A percentile compares a stretch with the other conserved stretches of the same genome.
Evolutionary conservation across 2,113 vertebrate genomes (phyloP).

Genomic region (Cyphomyrus plagiostoma): DNA sequence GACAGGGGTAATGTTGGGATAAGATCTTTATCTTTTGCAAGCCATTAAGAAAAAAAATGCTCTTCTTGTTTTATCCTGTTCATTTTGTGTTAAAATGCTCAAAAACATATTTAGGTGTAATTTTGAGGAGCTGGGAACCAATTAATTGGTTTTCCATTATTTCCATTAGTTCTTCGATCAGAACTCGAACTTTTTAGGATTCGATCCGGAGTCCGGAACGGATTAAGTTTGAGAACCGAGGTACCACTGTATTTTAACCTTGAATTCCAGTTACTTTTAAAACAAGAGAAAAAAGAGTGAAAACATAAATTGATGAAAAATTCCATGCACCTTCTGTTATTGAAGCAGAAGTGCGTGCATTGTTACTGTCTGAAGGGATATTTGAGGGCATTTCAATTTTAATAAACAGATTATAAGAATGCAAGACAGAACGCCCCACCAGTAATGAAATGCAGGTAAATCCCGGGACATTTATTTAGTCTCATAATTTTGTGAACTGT

Average conservation of each 20-base stretch:
- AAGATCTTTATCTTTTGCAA: too few species aligned
- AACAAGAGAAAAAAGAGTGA: not conserved
- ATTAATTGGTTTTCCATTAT: too few species aligned
- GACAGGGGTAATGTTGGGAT: too few species aligned
- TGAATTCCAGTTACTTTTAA: slow-evolving; percentile 10
- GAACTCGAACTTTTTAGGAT: too few species aligned
- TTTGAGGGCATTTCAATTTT: slow-evolving; percentile 79
- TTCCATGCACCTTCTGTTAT: slow-evolving; percentile 47
- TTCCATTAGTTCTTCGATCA: too few species aligned
- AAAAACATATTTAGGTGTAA: too few species aligned
- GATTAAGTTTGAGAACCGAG: too few species aligned
- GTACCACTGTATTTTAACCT: not conserved
- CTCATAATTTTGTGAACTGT: slow-evolving; percentile 90
- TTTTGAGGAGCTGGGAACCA: too few species aligned
- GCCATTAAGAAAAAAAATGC: too few species aligned
- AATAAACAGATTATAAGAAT: slow-evolving; percentile 78
- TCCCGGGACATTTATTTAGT: slow-evolving; percentile 71
- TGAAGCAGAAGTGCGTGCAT: slow-evolving; percentile 65
- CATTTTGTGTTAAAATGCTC: too few species aligned
- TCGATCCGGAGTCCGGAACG: too few species aligned
- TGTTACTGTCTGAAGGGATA: slow-evolving; percentile 74
- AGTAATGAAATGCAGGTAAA: slow-evolving; percentile 81
- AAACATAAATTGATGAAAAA: not conserved
- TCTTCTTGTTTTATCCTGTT: too few species aligned
- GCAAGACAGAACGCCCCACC: slow-evolving; percentile 54